Base-by-base conservation (phyloP, 2,113 vertebrate genomes). In the Lanius ludovicianus region DNA sequence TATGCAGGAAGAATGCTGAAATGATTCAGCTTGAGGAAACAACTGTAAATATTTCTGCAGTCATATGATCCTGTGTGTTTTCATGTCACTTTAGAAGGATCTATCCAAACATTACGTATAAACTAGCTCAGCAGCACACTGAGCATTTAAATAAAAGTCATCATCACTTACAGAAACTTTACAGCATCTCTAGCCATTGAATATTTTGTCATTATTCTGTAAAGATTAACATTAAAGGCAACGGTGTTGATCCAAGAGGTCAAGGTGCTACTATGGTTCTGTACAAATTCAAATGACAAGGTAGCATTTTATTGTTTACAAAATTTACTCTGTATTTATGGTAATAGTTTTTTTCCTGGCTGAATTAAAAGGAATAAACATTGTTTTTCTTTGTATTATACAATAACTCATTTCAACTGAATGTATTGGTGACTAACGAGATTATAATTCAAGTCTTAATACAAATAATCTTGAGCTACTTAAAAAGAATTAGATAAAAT, bases 401-500 rank as follows among this genome's bases (percentile, higher is more conserved):
- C 22, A 84, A 41, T 33, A 39, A 93, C 27, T 89, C 11, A 28
- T 71, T 95, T 94, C 53, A 90, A 24, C 21, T 79, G 74, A 57
- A 87, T 77, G 41, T 81, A 87, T 42, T 27, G 13, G 21, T 76
- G 80, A 90, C 42, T 84, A 53, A 78, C 84, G 63, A 91, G 96
- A 74, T 7, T 27, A 91, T 74, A 94, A 79, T 92, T 95, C 76
- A 96, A 90, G 37, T 25, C 55, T 53, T 68, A 78, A 84, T 60
- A 6, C 81, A 93, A 82, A 82, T 85, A 86, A 81, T 3, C 15
- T 85, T 81, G 8, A 91, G 24, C 24, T 68, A 83, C 80, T 91
- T 76, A n/a, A 68, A n/a, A 90, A 88, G 56, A 95, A 76, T 28
- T 83, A 35, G 56, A 65, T 88, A 55, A 80, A 87, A 91, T 75